These are phyloP conservation scores for Diglossa cyanea DNA, from an alignment of 2,797 vertebrate species.

Conservation along the genomic window DNA sequence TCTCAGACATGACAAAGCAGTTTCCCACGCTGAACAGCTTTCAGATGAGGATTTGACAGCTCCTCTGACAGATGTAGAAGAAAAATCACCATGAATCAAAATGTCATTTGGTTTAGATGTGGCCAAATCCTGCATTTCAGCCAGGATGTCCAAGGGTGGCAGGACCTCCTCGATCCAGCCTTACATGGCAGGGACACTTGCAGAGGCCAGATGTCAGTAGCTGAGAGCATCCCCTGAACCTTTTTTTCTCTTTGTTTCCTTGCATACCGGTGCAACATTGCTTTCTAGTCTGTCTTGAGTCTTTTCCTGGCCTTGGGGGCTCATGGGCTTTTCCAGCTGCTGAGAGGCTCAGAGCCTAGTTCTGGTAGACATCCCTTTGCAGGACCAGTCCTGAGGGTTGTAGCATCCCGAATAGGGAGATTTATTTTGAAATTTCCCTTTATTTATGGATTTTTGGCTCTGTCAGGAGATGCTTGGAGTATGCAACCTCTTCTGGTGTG, in stretches of 20 bases:
- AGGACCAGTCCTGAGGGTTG: not conserved
- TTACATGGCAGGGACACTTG: not conserved
- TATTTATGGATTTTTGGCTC: not conserved
- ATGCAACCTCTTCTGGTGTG: rapidly evolving
- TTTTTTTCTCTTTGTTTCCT: not conserved
- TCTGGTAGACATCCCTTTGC: not conserved
- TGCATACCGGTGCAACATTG: not conserved
- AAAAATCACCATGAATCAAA: not conserved
- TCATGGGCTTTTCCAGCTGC: not conserved
- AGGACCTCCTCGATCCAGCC: rapidly evolving
- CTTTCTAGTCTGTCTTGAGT: not conserved
- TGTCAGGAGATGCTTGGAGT: not conserved
- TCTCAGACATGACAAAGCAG: not conserved
- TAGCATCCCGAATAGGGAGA: not conserved
- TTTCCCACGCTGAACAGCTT: not conserved
- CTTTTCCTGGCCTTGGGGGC: not conserved
- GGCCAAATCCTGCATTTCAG: not conserved
- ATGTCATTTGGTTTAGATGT: not conserved
- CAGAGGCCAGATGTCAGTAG: not conserved
- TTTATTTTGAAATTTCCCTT: not conserved
- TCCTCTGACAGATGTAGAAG: not conserved
- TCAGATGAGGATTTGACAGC: slow-evolving; percentile 4
- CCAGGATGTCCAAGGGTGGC: rapidly evolving
- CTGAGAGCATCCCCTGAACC: not conserved
- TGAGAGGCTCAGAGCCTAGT: not conserved